A percentile compares a stretch with the other conserved stretches of the same genome.
Evolutionary conservation across 2,888 invertebrate genomes (phyloP).

Genomic region (Linhomoeus sp.): DNA sequence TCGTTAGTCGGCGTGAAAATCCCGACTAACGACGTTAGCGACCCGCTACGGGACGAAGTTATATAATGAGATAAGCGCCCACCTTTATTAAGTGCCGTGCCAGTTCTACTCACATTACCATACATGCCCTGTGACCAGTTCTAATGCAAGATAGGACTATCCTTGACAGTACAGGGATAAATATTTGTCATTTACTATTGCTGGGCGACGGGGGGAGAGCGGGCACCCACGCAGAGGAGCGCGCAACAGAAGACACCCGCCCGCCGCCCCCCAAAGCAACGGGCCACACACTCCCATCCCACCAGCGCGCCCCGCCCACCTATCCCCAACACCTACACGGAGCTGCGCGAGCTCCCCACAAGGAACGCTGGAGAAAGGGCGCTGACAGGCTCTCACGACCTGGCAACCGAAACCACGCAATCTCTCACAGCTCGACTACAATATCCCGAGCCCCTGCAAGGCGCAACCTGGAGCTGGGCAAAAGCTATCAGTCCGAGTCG

Average conservation of each 20-base stretch:
- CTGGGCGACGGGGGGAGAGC: not conserved
- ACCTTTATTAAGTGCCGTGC: too few species aligned
- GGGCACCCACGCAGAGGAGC: too few species aligned
- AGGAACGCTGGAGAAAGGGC: constrained; percentile 68
- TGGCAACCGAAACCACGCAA: too few species aligned
- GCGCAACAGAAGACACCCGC: constrained; percentile 57
- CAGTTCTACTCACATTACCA: too few species aligned
- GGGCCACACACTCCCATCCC: constrained; percentile 69
- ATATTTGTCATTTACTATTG: constrained; percentile 8
- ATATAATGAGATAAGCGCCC: too few species aligned
- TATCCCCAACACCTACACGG: constrained; percentile 63
- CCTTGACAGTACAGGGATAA: too few species aligned
- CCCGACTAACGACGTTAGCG: too few species aligned
- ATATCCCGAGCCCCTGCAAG: constrained; percentile 61
- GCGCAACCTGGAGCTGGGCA: constrained; percentile 66
- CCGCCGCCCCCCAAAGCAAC: constrained; percentile 72
- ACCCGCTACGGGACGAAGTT: too few species aligned
- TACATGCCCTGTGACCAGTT: too few species aligned
- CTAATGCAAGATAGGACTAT: too few species aligned
- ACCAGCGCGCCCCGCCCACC: constrained; percentile 66
- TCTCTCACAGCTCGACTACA: constrained; percentile 26
- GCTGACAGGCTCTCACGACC: too few species aligned
- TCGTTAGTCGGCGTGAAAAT: too few species aligned
- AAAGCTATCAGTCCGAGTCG: constrained; percentile 82
- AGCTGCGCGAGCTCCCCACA: constrained; percentile 75